A percentile compares a stretch with the other conserved stretches of the same genome.
Evolutionary conservation across 2,888 invertebrate species (phyloP).

Genomic region (Hecatera dysodea): DNA sequence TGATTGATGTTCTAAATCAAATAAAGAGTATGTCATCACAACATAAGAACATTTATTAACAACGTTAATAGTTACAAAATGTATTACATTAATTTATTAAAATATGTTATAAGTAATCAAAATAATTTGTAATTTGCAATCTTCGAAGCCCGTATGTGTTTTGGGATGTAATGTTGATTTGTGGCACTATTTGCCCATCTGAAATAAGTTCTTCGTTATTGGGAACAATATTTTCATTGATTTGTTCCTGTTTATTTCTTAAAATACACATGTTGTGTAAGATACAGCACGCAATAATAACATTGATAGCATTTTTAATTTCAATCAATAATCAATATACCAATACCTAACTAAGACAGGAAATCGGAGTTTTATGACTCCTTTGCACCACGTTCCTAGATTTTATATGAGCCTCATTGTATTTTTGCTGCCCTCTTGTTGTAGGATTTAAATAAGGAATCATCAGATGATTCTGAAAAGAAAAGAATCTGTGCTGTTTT

Average conservation of each 20-base stretch:
- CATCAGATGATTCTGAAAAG: conserved; percentile 3
- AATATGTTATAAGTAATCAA: neutral
- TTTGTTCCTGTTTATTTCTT: too few relatives aligned
- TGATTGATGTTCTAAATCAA: conserved; percentile 9
- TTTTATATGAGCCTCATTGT: conserved; percentile 22
- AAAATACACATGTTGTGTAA: too few relatives aligned
- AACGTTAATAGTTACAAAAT: neutral
- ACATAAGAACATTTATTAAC: neutral
- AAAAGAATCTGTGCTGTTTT: neutral
- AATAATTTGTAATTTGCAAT: conserved; percentile 4
- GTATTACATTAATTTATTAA: neutral
- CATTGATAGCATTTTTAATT: neutral
- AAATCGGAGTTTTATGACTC: conserved; percentile 17
- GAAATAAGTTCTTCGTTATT: too few relatives aligned
- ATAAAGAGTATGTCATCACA: conserved; percentile 10
- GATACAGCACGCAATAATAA: too few relatives aligned
- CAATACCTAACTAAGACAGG: conserved; percentile 10
- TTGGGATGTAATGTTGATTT: too few relatives aligned
- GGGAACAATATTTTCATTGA: too few relatives aligned
- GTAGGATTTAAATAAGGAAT: conserved; percentile 16
- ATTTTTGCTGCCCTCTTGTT: conserved; percentile 17
- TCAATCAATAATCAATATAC: conserved; percentile 7
- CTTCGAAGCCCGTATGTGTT: neutral
- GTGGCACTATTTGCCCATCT: too few relatives aligned
- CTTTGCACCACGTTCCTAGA: conserved; percentile 22